Base-by-base conservation (phyloP, 1,140 invertebrate species). In the Grapholita molesta region DNA sequence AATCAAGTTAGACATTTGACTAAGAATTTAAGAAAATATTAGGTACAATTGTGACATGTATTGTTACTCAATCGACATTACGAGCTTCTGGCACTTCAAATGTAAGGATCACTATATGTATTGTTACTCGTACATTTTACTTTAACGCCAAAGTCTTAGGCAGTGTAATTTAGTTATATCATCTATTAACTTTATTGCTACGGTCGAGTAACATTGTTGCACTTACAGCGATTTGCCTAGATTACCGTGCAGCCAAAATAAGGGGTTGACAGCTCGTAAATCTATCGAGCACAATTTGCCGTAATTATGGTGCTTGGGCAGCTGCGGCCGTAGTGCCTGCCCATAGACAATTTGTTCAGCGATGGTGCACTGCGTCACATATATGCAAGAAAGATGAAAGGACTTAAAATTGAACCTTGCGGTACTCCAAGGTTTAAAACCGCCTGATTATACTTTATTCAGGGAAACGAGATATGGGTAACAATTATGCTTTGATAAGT, bases 271-370 rank as follows among this genome's bases (percentile, higher is more conserved):
- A 30, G 55, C 55, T 61, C 55, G 55, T 61, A 61, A 61, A 15
- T 61, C 55, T 61, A 48, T 48, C 42, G 55, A 7, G 25, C 55
- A 61, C 55, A 61, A 61, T 61, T 61, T 61, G 55, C 55, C 25
- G 55, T 28, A 15, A 61, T 61, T 30, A 30, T 28, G 55, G 42
- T 28, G 53, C 25, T 28, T n/a, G 24, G 21, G 55, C 55, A 15
- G 35, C 35, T 38, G 35, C n/a, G 15, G 55, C 28, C 25, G 55
- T 8, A 6, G 55, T 38, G n/a, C 35, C 12, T 15, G n/a, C 4
- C 55, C 55, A 61, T 2, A 61, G 28, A 61, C n/a, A 28, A 55
- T 1, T 55, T 5, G 11, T 1, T 9, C 8, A 9, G n/a, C 42
- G 42, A 48, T 48, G 18, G 6, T 9, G 18, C 42, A 48, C 42